phyloP scores from a whole-genome alignment of 1,140 invertebrate genomes.

The Maniola jurtina region DNA sequence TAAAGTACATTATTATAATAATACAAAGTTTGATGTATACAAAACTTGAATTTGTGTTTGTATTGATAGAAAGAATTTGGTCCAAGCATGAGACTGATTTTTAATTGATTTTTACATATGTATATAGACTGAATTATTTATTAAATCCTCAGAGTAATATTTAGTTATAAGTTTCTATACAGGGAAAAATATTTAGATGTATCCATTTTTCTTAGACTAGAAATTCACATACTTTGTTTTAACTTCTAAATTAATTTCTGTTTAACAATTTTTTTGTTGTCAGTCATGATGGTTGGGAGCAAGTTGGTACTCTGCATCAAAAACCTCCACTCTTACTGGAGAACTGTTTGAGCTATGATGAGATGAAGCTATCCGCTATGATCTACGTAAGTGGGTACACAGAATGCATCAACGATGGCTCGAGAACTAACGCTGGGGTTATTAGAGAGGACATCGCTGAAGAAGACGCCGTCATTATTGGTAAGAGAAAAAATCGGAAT shows the following conservation, averaged over 20 bases:
- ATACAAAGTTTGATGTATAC: too few species aligned
- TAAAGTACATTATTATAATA: neutral
- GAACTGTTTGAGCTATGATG: conserved; percentile 80
- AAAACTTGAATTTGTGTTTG: too few species aligned
- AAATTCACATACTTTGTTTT: neutral
- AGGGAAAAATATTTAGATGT: too few species aligned
- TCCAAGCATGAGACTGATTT: too few species aligned
- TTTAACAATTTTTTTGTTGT: neutral
- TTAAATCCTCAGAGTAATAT: too few species aligned
- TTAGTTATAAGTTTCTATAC: too few species aligned
- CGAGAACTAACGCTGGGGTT: conserved; percentile 79
- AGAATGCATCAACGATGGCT: conserved; percentile 83
- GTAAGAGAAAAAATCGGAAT: conserved; percentile 29
- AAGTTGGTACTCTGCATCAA: conserved; percentile 60
- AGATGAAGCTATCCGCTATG: conserved; percentile 81
- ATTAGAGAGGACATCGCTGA: conserved; percentile 52
- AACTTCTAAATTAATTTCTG: neutral
- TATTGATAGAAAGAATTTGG: too few species aligned
- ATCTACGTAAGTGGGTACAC: conserved; percentile 81
- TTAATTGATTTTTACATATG: too few species aligned
- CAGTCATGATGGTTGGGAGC: conserved; percentile 62
- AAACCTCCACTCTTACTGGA: conserved; percentile 69
- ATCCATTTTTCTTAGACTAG: too few species aligned
- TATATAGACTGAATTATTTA: too few species aligned
- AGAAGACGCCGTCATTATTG: conserved; percentile 59